These are phyloP conservation scores for Pelecanoides urinatrix DNA, from an alignment of 2,113 vertebrate genomes.

Conservation along the genomic window DNA sequence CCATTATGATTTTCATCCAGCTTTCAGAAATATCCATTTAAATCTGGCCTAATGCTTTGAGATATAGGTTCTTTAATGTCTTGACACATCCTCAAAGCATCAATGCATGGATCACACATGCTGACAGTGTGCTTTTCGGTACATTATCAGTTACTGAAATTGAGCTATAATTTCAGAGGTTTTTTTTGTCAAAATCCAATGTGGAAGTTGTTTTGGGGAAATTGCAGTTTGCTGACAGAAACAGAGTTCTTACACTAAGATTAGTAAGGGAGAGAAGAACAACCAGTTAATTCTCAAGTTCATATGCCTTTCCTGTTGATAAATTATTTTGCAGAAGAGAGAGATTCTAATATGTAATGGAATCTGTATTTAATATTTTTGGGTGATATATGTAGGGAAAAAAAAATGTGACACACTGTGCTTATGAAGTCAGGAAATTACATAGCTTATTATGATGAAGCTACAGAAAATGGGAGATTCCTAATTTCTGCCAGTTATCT, in stretches of 20 bases:
- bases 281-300: not conserved
- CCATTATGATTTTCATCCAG: not conserved
- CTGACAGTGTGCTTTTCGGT: not conserved
- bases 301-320: not conserved
- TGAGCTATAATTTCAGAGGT: not conserved
- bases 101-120: accelerated
- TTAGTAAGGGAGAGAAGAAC: not conserved
- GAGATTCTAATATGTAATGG: not conserved
- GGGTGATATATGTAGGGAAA: not conserved
- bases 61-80: not conserved
- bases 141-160: not conserved
- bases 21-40: not conserved
- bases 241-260: not conserved
- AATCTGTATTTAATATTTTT: not conserved
- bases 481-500: not conserved
- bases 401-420: not conserved
- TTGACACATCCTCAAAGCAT: not conserved
- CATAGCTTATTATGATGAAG: not conserved
- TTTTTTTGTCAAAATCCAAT: not conserved
- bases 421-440: not conserved
- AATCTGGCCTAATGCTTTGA: not conserved
- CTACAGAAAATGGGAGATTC: not conserved
- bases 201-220: not conserved
- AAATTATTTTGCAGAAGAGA: not conserved
- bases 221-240: not conserved